These are phyloP conservation scores for Eretmocerus hayati DNA, from an alignment of 2,888 invertebrate genomes.

Conservation along the genomic window DNA sequence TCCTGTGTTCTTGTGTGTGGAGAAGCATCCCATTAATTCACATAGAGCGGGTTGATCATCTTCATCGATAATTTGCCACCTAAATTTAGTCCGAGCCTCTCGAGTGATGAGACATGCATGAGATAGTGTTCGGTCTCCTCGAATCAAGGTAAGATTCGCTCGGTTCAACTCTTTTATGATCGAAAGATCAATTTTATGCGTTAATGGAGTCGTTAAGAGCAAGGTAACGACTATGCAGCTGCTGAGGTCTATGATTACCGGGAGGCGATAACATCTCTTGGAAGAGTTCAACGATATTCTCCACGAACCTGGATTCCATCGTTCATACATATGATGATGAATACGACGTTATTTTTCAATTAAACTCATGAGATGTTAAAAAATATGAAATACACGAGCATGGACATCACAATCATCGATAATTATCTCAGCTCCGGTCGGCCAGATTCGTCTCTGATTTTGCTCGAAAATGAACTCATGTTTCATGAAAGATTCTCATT, in stretches of 20 bases:
- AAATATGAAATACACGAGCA: too few relatives aligned
- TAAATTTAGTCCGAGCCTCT: conserved; percentile 11
- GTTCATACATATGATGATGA: neutral
- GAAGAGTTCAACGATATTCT: conserved; percentile 3
- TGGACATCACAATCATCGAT: too few relatives aligned
- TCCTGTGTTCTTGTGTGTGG: neutral
- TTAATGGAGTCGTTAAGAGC: conserved; percentile 22
- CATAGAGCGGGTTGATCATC: conserved; percentile 6
- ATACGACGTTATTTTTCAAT: neutral
- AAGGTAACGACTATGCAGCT: conserved; percentile 12
- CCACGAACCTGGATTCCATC: conserved; percentile 5
- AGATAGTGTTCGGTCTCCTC: conserved; percentile 14
- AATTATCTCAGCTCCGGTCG: too few relatives aligned
- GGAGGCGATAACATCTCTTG: conserved; percentile 9
- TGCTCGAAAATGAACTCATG: too few relatives aligned
- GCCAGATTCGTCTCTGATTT: too few relatives aligned
- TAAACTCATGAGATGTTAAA: neutral
- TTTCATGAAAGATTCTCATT: too few relatives aligned
- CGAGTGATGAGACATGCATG: conserved; percentile 21
- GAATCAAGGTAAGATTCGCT: conserved; percentile 14
- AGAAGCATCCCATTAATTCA: conserved; percentile 20
- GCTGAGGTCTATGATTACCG: conserved; percentile 20
- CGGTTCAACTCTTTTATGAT: conserved; percentile 12
- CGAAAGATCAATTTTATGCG: conserved; percentile 17
- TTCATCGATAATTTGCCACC: too few relatives aligned